Evolutionary conservation across 2,888 invertebrate species (phyloP), one percentile per base, ranked within the genome.

Genomic region (Drosophila pegasa): DNA sequence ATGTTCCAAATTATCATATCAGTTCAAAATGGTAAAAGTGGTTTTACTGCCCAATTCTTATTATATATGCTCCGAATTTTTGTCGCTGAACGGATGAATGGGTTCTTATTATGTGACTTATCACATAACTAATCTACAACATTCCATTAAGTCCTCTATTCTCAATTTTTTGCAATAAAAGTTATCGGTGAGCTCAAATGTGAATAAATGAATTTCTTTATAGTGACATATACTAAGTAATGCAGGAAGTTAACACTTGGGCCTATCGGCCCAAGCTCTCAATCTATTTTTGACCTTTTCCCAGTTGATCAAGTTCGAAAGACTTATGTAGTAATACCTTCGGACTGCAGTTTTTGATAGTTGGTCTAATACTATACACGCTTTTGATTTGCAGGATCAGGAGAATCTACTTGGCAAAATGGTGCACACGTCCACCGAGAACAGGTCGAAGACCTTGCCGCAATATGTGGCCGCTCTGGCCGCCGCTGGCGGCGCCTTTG

Each of bases 401-500:
- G 90, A 91, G 57, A 90, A 85, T 47, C 69, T 90, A 64, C 90
- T 91, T 52, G 78, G 85, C 72, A 84, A 76, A 25, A 92, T 92
- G 91, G 91, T 90, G 65, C 90, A 90, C 66, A 67, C 82, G 51
- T 71, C 81, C 16, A 88, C 80, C 65, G 80, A 86, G 22, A 86
- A 82, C 48, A 76, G 60, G 35, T 75, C 91, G 9, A 78, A 55
- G 54, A 89, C 66, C n/a, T 63, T 90, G 10, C 91, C 92, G 25
- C 92, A 92, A 70, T 91, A 91, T 89, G 72, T 91, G 18, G 92
- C 92, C 45, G 92, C 92, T 2, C 67, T 92, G 55, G 86, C 92
- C 94, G 95, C 96, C 12, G 96, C 96, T 37, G 93, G 97, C 61
- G 97, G 97, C 38, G 96, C 97, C 1, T 92, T 97, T 62, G 96